Percentiles rank a stretch among this genome's conserved stretches.
These are phyloP conservation scores for Anser cygnoides DNA, from an alignment of 2,113 vertebrate species.

Conservation along the genomic window DNA sequence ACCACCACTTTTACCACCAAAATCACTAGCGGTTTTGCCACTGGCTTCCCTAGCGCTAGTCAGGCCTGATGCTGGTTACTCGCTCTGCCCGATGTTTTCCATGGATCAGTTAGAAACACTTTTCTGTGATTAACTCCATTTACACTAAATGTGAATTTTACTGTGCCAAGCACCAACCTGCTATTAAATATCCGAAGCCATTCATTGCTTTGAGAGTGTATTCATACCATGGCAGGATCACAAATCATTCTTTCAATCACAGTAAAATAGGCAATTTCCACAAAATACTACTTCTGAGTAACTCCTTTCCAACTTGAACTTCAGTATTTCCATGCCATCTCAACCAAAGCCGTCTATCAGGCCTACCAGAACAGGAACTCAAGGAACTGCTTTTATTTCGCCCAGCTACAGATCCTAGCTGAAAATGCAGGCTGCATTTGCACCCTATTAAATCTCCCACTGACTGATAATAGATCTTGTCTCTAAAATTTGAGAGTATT, in stretches of 20 bases:
- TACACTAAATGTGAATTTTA: background rate
- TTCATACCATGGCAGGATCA: background rate
- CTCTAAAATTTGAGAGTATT: background rate
- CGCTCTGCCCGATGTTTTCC: background rate
- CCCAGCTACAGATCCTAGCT: background rate
- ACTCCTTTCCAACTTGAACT: background rate
- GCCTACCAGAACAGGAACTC: background rate
- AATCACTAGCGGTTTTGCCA: background rate
- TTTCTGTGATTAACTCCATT: background rate
- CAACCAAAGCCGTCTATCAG: background rate
- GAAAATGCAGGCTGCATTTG: background rate
- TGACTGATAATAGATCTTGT: background rate
- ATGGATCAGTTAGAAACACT: background rate
- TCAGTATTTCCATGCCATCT: background rate
- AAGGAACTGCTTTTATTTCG: background rate
- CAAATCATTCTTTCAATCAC: background rate
- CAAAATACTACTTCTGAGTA: background rate
- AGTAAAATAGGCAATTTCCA: background rate
- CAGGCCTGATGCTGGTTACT: background rate
- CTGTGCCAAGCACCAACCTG: background rate
- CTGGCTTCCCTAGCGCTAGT: background rate
- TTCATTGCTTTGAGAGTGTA: background rate
- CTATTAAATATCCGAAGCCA: background rate
- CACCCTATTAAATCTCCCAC: background rate
- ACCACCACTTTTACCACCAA: background rate